A percentile compares a stretch with the other conserved stretches of the same genome.
Conservation (phyloP, 2,797 vertebrate genomes). For the Telmatherina bonti region DNA sequence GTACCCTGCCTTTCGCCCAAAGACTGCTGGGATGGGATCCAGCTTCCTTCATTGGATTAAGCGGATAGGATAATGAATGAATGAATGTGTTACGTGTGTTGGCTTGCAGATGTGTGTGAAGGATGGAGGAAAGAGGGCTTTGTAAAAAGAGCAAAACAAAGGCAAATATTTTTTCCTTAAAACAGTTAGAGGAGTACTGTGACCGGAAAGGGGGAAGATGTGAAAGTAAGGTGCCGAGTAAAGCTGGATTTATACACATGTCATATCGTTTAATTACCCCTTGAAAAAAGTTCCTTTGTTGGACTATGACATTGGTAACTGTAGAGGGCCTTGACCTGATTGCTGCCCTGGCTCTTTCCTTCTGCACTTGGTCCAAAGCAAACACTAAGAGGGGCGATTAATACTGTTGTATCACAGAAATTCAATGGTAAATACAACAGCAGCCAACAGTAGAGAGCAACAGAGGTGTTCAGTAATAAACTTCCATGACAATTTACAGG, state of each 20-base stretch:
- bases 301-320: slow-evolving; percentile 56
- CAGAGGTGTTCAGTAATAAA: slow-evolving; percentile 2
- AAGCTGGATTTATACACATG: slow-evolving; percentile 69
- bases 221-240: slow-evolving; percentile 45
- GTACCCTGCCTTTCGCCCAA: too few relatives aligned
- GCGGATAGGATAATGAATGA: too few relatives aligned
- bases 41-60: too few relatives aligned
- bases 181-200: too few relatives aligned
- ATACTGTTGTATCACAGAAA: slow-evolving; percentile 38
- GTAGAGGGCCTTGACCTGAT: slow-evolving; percentile 48
- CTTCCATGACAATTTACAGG: not conserved
- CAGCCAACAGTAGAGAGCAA: slow-evolving; percentile 16
- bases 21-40: too few relatives aligned
- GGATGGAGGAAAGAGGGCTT: too few relatives aligned
- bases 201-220: slow-evolving; percentile 34
- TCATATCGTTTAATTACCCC: slow-evolving; percentile 72
- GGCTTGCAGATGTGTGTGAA: too few relatives aligned
- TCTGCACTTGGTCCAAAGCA: slow-evolving; percentile 37
- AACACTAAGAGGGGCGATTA: slow-evolving; percentile 32
- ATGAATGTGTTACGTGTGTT: too few relatives aligned
- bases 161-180: too few relatives aligned
- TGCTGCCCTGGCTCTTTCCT: slow-evolving; percentile 43
- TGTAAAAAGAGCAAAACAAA: too few relatives aligned
- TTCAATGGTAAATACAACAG: slow-evolving; percentile 47
- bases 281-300: slow-evolving; percentile 51